Base-by-base conservation (phyloP, 2,888 invertebrate genomes). In the Mythimna albipuncta region DNA sequence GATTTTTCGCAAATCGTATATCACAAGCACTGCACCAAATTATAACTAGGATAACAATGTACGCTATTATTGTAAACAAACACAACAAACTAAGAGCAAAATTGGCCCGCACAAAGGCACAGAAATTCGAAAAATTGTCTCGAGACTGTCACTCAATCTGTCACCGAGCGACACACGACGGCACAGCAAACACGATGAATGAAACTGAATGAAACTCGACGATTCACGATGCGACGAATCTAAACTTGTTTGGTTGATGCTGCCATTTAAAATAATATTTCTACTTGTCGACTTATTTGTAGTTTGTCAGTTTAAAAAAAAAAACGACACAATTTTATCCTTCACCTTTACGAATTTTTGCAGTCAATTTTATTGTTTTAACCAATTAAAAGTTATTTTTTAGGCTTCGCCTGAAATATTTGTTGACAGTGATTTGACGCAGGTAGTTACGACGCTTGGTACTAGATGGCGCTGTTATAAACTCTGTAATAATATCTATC, bases 1-100 rank as follows among this genome's bases (percentile, higher is more conserved):
- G 81, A 84, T 61, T 65, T 44, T 58, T 47, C 76, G 21, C 13
- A 63, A 66, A 72, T 78, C 74, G 64, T 81, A 52, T 38, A 72
- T 5, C 84, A 85, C 84, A 81, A 58, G 50, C 86, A 84, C 84
- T 72, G 72, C 84, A 84, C 82, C 63, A 84, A 81, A 66, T 62
- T 73, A 72, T 52, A 86, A 73, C 62, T 66, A 75, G 57, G 41
- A 55, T 75, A 81, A 72, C 66, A 66, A 68, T 64, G 57, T 64
- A 72, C n/a, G 58, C 13, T 58, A 64, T 44, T 67, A 63, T 38
- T 75, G 16, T 69, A 50, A 50, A 77, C 61, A 72, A 73, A 64
- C 75, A 86, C 78, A 68, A 73, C 32, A 66, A 67, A 75, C 50
- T n/a, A 64, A 58, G 47, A 81, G 67, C 32, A 44, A 76, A 75